phyloP scores from a whole-genome alignment of 2,888 invertebrate species.

The Ashinkailepas kermadecensis region DNA sequence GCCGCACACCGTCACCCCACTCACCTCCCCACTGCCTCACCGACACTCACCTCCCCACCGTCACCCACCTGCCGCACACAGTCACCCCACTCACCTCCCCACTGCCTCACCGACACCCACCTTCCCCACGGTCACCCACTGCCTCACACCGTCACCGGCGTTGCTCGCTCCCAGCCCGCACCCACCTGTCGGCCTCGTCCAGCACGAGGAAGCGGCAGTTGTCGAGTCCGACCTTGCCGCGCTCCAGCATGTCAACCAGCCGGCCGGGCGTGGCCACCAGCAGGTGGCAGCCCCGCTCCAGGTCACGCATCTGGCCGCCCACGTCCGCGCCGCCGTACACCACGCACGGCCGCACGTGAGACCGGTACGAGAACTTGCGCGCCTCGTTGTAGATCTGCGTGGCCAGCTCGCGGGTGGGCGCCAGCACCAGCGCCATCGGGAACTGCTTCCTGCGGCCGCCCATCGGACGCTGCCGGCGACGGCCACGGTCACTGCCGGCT shows the following conservation, averaged over 20 bases:
- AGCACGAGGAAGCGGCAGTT: conserved; percentile 59
- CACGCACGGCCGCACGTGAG: conserved; percentile 91
- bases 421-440: conserved; percentile 90
- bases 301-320: conserved; percentile 80
- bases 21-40: too few species aligned
- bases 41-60: too few species aligned
- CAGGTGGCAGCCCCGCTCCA: conserved; percentile 93
- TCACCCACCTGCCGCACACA: too few species aligned
- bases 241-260: conserved; percentile 90
- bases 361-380: conserved; percentile 95
- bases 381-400: conserved; percentile 99
- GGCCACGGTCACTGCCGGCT: too few species aligned
- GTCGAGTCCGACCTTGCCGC: conserved; percentile 91
- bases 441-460: conserved; percentile 77
- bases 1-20: too few species aligned
- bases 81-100: too few species aligned
- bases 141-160: too few species aligned
- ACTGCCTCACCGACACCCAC: background rate
- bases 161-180: background rate
- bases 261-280: conserved; percentile 98
- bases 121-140: background rate
- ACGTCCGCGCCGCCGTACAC: conserved; percentile 96
- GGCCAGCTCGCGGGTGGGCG: conserved; percentile 96
- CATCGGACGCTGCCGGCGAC: background rate
- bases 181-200: conserved; percentile 24